These are phyloP conservation scores for Grammomys dolichurus DNA, from an alignment of 2,113 vertebrate species.

Conservation along the genomic window DNA sequence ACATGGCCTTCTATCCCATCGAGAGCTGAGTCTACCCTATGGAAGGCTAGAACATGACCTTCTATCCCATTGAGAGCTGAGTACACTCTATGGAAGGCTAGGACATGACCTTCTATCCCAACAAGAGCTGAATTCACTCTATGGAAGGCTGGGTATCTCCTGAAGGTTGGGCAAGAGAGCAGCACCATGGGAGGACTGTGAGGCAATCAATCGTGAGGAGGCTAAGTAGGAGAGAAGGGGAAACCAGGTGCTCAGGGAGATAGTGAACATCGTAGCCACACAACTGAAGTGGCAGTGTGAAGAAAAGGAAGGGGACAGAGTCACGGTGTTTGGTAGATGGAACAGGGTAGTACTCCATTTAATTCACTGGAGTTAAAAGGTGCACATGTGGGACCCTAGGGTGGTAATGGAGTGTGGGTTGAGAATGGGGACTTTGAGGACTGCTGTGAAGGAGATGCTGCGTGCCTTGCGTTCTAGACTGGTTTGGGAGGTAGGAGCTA, in stretches of 20 bases:
- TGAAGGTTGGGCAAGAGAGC: background rate
- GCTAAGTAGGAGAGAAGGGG: too few relatives aligned
- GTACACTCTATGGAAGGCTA: accelerated
- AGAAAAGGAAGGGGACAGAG: too few relatives aligned
- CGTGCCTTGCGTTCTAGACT: background rate
- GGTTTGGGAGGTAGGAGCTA: background rate
- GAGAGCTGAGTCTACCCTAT: background rate
- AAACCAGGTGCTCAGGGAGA: background rate
- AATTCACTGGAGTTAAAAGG: background rate
- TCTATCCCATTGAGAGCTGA: background rate
- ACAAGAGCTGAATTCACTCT: too few relatives aligned
- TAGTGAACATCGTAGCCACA: background rate
- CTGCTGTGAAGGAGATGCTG: accelerated
- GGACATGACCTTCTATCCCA: too few relatives aligned
- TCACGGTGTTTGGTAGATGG: too few relatives aligned
- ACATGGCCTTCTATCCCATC: too few relatives aligned
- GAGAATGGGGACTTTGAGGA: accelerated
- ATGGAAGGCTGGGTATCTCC: accelerated
- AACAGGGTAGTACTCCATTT: accelerated
- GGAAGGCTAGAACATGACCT: accelerated
- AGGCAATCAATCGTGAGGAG: background rate
- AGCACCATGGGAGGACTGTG: background rate
- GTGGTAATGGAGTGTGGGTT: too few relatives aligned
- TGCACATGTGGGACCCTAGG: accelerated
- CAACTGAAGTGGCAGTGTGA: background rate